phyloP scores from a whole-genome alignment of 2,113 vertebrate genomes.

The Actenoides lindsayi region DNA sequence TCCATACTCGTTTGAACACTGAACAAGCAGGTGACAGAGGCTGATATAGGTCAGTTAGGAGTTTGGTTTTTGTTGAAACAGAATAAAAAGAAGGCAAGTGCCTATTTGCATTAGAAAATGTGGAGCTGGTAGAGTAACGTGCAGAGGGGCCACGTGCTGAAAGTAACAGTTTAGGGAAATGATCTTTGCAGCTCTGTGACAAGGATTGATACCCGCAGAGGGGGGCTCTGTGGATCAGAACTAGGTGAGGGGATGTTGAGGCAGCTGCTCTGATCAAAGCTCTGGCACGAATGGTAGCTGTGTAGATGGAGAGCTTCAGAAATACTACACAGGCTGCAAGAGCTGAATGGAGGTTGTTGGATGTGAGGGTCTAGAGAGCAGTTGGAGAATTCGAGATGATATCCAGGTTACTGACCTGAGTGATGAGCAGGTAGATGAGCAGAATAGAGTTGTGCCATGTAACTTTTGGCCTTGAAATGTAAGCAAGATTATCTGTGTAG shows the following conservation, averaged over 20 bases:
- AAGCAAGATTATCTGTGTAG: neutral
- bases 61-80: neutral
- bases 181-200: neutral
- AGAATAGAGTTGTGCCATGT: neutral
- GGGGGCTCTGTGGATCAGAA: neutral
- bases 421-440: neutral
- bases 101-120: neutral
- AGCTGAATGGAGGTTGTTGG: neutral
- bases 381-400: neutral
- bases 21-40: constrained; percentile 46
- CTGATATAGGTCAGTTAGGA: constrained; percentile 50
- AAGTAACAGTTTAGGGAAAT: neutral
- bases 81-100: neutral
- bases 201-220: neutral
- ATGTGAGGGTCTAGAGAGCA: neutral
- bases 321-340: neutral
- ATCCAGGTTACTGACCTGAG: neutral
- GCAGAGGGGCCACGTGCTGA: neutral
- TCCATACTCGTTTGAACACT: constrained; percentile 34
- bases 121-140: neutral
- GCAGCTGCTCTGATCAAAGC: neutral
- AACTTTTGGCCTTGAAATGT: neutral
- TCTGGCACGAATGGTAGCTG: neutral
- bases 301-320: neutral
- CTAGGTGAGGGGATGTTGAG: neutral